Percentiles rank a stretch among this genome's conserved stretches.
Evolutionary conservation across 2,797 vertebrate species (phyloP).

Genomic region (Typhlichthys eigenmanni): DNA sequence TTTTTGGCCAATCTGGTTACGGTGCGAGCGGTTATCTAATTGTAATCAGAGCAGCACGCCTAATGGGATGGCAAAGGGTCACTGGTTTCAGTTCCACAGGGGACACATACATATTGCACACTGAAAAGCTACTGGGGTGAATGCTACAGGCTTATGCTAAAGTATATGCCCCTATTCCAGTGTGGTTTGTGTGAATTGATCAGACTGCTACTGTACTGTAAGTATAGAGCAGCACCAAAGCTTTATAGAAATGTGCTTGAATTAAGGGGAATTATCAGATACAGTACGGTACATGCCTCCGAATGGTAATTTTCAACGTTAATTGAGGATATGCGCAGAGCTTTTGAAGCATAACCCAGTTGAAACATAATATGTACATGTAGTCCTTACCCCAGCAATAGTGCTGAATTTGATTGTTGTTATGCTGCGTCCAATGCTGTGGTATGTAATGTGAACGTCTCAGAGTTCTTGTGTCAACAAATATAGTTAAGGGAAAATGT

Average conservation of each 20-base stretch:
- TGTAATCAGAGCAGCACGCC: conserved; percentile 19
- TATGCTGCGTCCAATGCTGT: conserved; percentile 56
- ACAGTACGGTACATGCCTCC: conserved; percentile 44
- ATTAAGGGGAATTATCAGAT: conserved; percentile 22
- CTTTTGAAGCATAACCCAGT: conserved; percentile 56
- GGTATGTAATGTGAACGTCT: conserved; percentile 49
- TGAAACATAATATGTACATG: conserved; percentile 52
- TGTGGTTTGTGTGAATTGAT: background rate
- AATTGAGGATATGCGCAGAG: conserved; percentile 38
- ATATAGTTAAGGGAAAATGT: conserved; percentile 46
- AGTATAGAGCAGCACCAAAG: conserved; percentile 22
- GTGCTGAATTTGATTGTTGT: conserved; percentile 50
- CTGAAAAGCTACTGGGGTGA: background rate
- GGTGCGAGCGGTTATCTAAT: conserved; percentile 9
- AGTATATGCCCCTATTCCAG: background rate
- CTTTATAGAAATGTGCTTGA: conserved; percentile 19
- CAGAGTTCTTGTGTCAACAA: conserved; percentile 54
- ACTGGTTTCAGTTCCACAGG: conserved; percentile 10
- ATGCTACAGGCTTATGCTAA: conserved; percentile 2
- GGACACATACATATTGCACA: conserved; percentile 3
- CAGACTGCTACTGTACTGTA: background rate
- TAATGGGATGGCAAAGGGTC: conserved; percentile 16
- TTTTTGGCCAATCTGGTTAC: conserved; percentile 23
- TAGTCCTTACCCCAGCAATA: conserved; percentile 58
- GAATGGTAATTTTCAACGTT: conserved; percentile 55